A percentile compares a stretch with the other conserved stretches of the same genome.
Conservation (phyloP, 2,888 invertebrate species). For the Herminia tarsipennalis region DNA sequence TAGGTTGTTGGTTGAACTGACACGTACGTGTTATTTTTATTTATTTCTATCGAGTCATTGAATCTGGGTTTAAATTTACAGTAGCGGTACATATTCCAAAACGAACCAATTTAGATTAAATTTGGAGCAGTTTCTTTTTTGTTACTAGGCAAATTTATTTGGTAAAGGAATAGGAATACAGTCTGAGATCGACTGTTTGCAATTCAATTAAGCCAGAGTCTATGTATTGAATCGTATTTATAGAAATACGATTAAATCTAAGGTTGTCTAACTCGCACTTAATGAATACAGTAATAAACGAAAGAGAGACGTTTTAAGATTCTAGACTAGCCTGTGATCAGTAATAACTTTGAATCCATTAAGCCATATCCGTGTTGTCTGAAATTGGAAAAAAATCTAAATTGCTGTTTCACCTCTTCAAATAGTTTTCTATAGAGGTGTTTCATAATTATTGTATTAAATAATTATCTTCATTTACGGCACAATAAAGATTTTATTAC, state of each 20-base stretch:
- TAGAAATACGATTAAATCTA: conserved; percentile 29
- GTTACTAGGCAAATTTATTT: not conserved
- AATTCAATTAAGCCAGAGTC: conserved; percentile 38
- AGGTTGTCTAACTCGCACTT: conserved; percentile 24
- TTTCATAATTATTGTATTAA: too few relatives aligned
- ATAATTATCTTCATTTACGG: conserved; percentile 5
- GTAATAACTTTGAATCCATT: conserved; percentile 34
- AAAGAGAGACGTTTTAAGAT: conserved; percentile 23
- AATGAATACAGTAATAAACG: conserved; percentile 18
- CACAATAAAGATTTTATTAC: conserved; percentile 21
- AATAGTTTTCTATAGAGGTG: conserved; percentile 3
- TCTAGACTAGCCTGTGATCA: conserved; percentile 17
- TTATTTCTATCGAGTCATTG: conserved; percentile 42
- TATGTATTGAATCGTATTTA: conserved; percentile 21
- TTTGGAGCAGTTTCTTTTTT: not conserved
- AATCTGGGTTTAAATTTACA: conserved; percentile 38
- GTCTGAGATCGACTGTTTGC: conserved; percentile 21
- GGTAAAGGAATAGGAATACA: conserved; percentile 5
- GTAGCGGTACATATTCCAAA: conserved; percentile 28
- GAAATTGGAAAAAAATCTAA: conserved; percentile 21
- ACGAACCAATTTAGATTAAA: conserved; percentile 1
- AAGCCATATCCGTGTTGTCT: conserved; percentile 24
- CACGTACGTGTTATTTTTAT: conserved; percentile 39
- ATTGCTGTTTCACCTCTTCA: conserved; percentile 2
- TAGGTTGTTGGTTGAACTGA: conserved; percentile 46